Evolutionary conservation across 2,888 invertebrate genomes (phyloP).

Genomic region (Incurvaria masculella): DNA sequence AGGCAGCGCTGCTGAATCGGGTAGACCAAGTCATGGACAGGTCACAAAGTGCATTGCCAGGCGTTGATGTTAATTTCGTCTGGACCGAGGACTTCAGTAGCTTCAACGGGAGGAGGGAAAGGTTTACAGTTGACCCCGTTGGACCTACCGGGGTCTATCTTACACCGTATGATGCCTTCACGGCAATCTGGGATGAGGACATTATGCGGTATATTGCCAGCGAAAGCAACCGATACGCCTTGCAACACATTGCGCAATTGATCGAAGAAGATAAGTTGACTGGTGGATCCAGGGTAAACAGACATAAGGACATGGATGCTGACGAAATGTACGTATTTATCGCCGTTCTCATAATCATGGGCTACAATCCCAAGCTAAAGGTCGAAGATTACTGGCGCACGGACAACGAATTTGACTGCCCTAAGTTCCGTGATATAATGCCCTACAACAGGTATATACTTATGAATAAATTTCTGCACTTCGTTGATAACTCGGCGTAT

Average conservation of each 20-base stretch:
- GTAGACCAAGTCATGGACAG: no score
- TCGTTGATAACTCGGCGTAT: slow-evolving; percentile 8
- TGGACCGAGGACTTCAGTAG: no score
- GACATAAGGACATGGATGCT: slow-evolving; percentile 8
- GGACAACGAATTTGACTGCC: slow-evolving; percentile 4
- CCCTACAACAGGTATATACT: slow-evolving; percentile 8
- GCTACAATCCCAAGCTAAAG: slow-evolving; percentile 8
- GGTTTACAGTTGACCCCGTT: background rate
- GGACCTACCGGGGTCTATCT: background rate
- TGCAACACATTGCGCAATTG: slow-evolving; percentile 10
- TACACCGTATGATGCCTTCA: slow-evolving; percentile 8
- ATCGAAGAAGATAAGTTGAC: slow-evolving; percentile 9
- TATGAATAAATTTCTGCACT: slow-evolving; percentile 9
- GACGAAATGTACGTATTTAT: slow-evolving; percentile 11
- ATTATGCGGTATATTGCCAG: slow-evolving; percentile 11
- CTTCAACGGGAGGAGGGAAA: background rate
- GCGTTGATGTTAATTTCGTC: no score
- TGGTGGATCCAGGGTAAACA: slow-evolving; percentile 5
- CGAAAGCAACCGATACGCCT: slow-evolving; percentile 11
- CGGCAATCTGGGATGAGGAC: slow-evolving; percentile 9
- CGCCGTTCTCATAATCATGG: slow-evolving; percentile 9
- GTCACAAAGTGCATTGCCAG: no score
- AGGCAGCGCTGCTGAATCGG: no score
- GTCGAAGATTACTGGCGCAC: slow-evolving; percentile 9
- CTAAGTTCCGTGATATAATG: slow-evolving; percentile 8